Percentiles rank a stretch among this genome's conserved stretches.
Conservation (phyloP, 2,797 vertebrate species). For the Discoglossus pictus region DNA sequence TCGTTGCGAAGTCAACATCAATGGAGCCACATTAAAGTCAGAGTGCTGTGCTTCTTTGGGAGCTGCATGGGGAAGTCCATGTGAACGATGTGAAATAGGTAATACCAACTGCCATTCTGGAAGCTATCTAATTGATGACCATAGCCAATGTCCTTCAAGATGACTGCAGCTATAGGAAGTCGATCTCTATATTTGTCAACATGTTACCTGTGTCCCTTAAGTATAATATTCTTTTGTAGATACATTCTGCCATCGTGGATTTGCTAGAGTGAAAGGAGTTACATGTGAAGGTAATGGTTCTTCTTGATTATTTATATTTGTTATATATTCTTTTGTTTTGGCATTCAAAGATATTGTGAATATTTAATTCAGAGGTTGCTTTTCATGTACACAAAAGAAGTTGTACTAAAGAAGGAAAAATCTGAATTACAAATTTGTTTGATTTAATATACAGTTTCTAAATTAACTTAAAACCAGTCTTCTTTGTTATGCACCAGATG, state of each 20-base stretch:
- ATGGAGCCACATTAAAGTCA: conserved; percentile 75
- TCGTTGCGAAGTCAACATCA: conserved; percentile 77
- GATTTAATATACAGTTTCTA: no score
- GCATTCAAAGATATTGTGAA: not conserved
- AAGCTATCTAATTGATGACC: no score
- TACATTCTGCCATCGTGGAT: conserved; percentile 70
- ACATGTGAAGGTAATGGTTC: conserved; percentile 71
- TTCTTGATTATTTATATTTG: conserved; percentile 5
- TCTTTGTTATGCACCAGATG: conserved; percentile 59
- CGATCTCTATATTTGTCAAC: no score
- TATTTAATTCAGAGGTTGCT: no score
- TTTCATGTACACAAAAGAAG: no score
- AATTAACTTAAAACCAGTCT: not conserved
- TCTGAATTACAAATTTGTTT: no score
- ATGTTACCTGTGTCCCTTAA: no score
- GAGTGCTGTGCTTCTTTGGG: conserved; percentile 77
- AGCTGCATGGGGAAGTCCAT: conserved; percentile 79
- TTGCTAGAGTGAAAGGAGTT: conserved; percentile 70
- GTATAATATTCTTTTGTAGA: conserved; percentile 59
- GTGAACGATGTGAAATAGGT: conserved; percentile 74
- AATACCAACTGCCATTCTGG: no score
- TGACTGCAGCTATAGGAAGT: no score
- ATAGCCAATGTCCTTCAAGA: no score
- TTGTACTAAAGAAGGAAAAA: no score
- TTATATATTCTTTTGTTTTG: not conserved